Evolutionary conservation across 2,888 invertebrate species (phyloP).

Genomic region (Habrosyne pyritoides): DNA sequence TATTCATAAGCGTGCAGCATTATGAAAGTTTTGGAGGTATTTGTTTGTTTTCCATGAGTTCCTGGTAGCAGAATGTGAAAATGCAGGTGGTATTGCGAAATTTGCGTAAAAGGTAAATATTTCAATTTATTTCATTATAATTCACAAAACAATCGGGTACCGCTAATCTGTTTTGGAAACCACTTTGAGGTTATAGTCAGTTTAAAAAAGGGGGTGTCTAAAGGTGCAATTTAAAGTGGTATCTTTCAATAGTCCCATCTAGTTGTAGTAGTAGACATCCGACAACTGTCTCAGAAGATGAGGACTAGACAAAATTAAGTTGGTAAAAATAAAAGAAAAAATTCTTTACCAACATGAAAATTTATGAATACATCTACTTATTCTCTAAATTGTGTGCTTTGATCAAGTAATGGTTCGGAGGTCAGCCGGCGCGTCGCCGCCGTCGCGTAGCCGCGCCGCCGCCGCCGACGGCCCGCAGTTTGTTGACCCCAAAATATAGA

Average conservation of each 20-base stretch:
- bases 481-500: conserved; percentile 76
- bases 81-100: background rate
- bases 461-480: conserved; percentile 48
- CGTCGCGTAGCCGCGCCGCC: conserved; percentile 56
- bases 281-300: too few species aligned
- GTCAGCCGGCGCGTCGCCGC: conserved; percentile 58
- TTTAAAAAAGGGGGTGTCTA: too few species aligned
- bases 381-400: conserved; percentile 34
- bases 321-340: conserved; percentile 7
- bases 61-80: background rate
- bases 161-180: too few species aligned
- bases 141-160: background rate
- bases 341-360: conserved; percentile 21
- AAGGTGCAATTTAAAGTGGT: too few species aligned
- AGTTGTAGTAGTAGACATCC: too few species aligned
- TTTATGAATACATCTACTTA: conserved; percentile 32
- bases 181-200: too few species aligned
- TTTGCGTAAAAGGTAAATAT: background rate
- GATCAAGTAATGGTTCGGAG: conserved; percentile 57
- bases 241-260: too few species aligned
- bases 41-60: background rate
- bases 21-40: background rate
- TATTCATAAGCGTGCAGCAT: background rate
- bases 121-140: background rate
- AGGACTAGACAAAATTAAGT: too few species aligned